Evolutionary conservation across 2,888 invertebrate species (phyloP).

Genomic region (Spodoptera picta): DNA sequence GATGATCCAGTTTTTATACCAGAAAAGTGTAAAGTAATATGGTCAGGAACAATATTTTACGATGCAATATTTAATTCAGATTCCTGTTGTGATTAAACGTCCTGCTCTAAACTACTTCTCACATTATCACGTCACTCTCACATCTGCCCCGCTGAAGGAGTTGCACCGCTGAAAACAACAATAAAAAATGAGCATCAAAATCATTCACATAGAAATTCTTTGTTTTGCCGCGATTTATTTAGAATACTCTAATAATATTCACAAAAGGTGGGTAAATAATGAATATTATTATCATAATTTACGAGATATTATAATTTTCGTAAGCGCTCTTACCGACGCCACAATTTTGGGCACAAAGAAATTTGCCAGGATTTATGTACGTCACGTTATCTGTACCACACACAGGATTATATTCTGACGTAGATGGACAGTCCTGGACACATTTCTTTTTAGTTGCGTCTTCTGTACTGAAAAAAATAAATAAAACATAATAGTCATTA

Average conservation of each 20-base stretch:
- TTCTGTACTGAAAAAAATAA: conserved; percentile 20
- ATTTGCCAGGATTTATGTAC: conserved; percentile 69
- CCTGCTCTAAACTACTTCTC: conserved; percentile 7
- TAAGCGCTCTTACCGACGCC: conserved; percentile 61
- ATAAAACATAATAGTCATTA: not conserved
- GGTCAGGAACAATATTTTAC: conserved; percentile 8
- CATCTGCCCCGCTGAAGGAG: conserved; percentile 34
- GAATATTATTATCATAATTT: conserved; percentile 6
- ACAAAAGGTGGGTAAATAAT: not conserved
- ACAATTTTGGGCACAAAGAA: conserved; percentile 69
- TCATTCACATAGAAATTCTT: too few species aligned
- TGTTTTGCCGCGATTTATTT: not conserved
- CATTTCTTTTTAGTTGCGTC: conserved; percentile 32
- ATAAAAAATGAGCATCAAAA: not conserved
- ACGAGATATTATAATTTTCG: not conserved
- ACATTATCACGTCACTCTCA: conserved; percentile 4
- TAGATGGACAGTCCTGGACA: conserved; percentile 62
- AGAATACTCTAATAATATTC: conserved; percentile 5
- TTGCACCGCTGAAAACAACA: conserved; percentile 43
- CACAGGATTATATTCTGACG: conserved; percentile 64
- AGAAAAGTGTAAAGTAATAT: not conserved
- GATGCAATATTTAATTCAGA: not conserved
- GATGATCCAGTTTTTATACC: conserved; percentile 17
- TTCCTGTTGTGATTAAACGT: conserved; percentile 1
- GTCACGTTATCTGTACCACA: conserved; percentile 69